Evolutionary conservation across 1,140 invertebrate genomes (phyloP).

Genomic region (Telenomus remus): DNA sequence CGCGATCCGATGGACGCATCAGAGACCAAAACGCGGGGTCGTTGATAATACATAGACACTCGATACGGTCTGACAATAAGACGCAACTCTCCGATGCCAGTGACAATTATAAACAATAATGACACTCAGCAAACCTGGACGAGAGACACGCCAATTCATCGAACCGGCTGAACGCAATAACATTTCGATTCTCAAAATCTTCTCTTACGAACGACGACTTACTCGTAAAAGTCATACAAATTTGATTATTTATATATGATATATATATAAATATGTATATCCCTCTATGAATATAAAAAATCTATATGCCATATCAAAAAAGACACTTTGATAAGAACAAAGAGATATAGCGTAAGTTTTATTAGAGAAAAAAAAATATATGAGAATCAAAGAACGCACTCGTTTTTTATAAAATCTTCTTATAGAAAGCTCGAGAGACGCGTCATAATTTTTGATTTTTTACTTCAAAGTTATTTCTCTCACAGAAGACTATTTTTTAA

Average conservation of each 20-base stretch:
- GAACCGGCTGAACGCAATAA: too few relatives aligned
- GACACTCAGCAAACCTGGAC: too few relatives aligned
- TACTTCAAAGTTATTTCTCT: conserved; percentile 50
- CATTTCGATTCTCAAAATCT: conserved; percentile 7
- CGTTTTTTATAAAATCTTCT: conserved; percentile 40
- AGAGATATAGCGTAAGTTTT: conserved; percentile 34
- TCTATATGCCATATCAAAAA: conserved; percentile 57
- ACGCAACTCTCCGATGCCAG: conserved; percentile 2
- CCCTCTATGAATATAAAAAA: conserved; percentile 24
- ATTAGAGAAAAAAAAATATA: conserved; percentile 34
- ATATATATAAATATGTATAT: too few relatives aligned
- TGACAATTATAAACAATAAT: neutral
- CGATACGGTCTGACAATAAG: conserved; percentile 32
- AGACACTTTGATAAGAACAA: conserved; percentile 48
- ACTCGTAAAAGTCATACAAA: conserved; percentile 19
- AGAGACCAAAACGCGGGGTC: too few relatives aligned
- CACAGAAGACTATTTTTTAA: conserved; percentile 54
- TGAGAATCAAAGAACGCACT: too few relatives aligned
- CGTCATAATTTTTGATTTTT: conserved; percentile 54
- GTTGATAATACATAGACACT: too few relatives aligned
- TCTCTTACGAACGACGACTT: conserved; percentile 40
- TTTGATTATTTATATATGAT: conserved; percentile 23
- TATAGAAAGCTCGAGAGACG: conserved; percentile 9
- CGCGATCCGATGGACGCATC: too few relatives aligned
- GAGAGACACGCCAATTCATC: too few relatives aligned